Evolutionary conservation across 2,888 invertebrate genomes (phyloP).

Genomic region (Drosophila prolongata): DNA sequence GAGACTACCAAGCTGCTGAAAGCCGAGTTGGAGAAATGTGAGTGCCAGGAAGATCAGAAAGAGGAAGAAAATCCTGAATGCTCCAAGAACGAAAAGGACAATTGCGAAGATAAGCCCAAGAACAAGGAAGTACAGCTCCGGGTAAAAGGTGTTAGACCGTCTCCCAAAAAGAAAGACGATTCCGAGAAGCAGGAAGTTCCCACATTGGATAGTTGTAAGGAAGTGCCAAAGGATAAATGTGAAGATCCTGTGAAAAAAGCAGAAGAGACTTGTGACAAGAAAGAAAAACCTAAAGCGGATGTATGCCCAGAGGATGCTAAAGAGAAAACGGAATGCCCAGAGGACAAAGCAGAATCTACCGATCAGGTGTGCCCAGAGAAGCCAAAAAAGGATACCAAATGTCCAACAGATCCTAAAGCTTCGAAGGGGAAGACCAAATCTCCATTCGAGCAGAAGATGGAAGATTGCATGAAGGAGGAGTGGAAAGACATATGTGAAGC

Average conservation of each 20-base stretch:
- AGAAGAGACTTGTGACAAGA: too few species aligned
- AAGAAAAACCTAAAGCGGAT: background rate
- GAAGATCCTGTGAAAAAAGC: background rate
- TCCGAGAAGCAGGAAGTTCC: background rate
- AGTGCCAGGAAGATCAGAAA: too few species aligned
- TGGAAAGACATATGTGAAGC: background rate
- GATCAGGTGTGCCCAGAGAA: background rate
- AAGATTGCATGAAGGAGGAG: slow-evolving; percentile 4
- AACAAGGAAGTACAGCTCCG: background rate
- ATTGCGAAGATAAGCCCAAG: background rate
- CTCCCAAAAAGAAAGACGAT: background rate
- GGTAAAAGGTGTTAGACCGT: background rate
- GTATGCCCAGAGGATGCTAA: background rate
- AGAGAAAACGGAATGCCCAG: too few species aligned
- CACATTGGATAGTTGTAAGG: background rate
- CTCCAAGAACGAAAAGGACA: background rate
- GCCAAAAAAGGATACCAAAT: background rate
- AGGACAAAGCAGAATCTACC: background rate
- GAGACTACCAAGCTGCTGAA: background rate
- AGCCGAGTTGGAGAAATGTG: background rate
- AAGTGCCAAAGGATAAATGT: background rate
- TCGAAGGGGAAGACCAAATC: background rate
- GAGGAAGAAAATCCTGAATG: too few species aligned
- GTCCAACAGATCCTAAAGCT: background rate
- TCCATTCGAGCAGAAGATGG: slow-evolving; percentile 2